A percentile compares a stretch with the other conserved stretches of the same genome.
phyloP scores from a whole-genome alignment of 2,797 vertebrate species.

The Aeoliscus strigatus region DNA sequence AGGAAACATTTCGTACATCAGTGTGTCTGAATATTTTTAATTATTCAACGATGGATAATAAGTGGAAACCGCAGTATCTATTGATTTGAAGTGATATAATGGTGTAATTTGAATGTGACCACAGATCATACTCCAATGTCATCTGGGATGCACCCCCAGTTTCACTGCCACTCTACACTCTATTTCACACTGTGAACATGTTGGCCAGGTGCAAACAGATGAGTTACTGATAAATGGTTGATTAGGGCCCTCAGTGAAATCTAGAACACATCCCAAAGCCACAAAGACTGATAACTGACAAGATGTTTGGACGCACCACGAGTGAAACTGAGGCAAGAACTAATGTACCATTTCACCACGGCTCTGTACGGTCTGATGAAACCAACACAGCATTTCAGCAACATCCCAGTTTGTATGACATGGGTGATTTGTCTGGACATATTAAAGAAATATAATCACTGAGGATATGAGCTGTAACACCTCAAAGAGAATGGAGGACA shows the following conservation, averaged over 20 bases:
- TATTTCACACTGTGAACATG: slow-evolving; percentile 52
- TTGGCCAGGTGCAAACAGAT: slow-evolving; percentile 53
- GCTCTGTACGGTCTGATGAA: slow-evolving; percentile 21
- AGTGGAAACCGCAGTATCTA: not conserved
- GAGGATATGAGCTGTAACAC: not conserved
- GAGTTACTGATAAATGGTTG: slow-evolving; percentile 40
- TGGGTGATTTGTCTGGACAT: slow-evolving; percentile 3
- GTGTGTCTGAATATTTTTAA: too few relatives aligned
- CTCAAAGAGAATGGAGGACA: not conserved
- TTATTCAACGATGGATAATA: too few relatives aligned
- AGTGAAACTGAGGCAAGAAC: slow-evolving; percentile 23
- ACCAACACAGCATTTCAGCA: slow-evolving; percentile 21
- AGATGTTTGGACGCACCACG: slow-evolving; percentile 13
- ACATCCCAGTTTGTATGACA: slow-evolving; percentile 10
- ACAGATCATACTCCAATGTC: not conserved
- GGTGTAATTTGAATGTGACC: not conserved
- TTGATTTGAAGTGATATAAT: too few relatives aligned
- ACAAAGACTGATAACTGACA: slow-evolving; percentile 21
- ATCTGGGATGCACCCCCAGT: not conserved
- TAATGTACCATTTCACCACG: slow-evolving; percentile 10
- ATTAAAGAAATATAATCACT: slow-evolving; percentile 2
- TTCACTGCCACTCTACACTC: slow-evolving; percentile 22
- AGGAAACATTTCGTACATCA: too few relatives aligned
- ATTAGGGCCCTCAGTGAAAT: slow-evolving; percentile 36
- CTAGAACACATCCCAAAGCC: slow-evolving; percentile 12